Percentiles rank a stretch among this genome's conserved stretches.
Conservation (phyloP, 2,113 vertebrate genomes). For the Grus americana region DNA sequence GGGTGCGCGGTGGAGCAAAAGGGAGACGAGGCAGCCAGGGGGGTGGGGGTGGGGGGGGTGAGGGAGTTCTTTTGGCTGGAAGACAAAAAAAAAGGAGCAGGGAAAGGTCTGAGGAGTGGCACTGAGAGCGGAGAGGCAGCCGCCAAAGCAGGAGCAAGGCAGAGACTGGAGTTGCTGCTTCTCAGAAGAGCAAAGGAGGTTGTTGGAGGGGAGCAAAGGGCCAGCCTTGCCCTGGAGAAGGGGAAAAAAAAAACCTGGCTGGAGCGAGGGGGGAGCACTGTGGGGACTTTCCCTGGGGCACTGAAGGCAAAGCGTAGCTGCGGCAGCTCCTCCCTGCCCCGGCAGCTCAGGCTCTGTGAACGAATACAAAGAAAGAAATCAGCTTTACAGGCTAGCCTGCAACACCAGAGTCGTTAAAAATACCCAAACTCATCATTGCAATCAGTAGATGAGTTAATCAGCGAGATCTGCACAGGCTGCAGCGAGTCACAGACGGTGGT, state of each 20-base stretch:
- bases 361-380: background rate
- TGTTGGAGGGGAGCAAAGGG: background rate
- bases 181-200: no score
- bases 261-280: background rate
- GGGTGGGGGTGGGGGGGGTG: no score
- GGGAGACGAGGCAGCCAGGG: background rate
- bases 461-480: background rate
- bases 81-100: background rate
- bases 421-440: rapidly evolving
- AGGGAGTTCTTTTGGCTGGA: background rate
- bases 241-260: background rate
- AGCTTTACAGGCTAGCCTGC: background rate
- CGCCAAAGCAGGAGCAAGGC: rapidly evolving
- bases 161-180: rapidly evolving
- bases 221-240: background rate
- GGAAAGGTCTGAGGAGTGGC: background rate
- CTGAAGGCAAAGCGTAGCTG: background rate
- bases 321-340: background rate
- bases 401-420: background rate
- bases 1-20: background rate
- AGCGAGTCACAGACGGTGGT: no score
- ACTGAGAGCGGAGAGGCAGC: background rate
- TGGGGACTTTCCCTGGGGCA: rapidly evolving
- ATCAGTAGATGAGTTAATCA: background rate
- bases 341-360: rapidly evolving